phyloP scores from a whole-genome alignment of 37 sponge, comb jelly and placozoan genomes.

The Chondrilla cf. caribensis region DNA sequence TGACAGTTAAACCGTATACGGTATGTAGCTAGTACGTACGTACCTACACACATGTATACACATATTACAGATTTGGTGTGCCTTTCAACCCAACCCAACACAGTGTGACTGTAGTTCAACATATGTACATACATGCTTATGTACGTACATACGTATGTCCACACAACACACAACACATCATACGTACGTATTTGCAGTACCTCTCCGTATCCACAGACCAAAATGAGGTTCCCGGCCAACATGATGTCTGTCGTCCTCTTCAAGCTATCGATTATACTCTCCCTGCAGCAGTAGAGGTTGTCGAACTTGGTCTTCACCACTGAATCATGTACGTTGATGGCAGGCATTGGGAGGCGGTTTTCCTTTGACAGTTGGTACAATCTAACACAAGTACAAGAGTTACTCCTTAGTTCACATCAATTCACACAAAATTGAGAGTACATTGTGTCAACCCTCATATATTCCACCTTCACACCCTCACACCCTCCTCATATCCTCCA shows the following conservation, averaged over 20 bases:
- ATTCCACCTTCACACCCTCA: background rate
- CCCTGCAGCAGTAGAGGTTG: constrained; percentile 79
- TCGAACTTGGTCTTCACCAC: constrained; percentile 94
- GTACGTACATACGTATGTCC: no score
- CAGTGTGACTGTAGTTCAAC: no score
- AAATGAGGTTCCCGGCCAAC: constrained; percentile 78
- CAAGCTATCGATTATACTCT: constrained; percentile 79
- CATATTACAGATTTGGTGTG: no score
- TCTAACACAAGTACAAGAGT: constrained; percentile 26
- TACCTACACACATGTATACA: no score
- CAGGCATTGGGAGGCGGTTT: constrained; percentile 72
- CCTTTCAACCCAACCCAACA: no score
- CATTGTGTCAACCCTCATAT: background rate
- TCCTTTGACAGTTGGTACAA: constrained; percentile 85
- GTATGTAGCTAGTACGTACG: no score
- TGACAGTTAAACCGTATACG: no score
- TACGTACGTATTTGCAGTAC: no score
- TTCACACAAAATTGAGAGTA: no score
- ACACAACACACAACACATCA: no score
- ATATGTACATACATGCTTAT: no score
- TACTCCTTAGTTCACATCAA: background rate
- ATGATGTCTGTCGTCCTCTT: constrained; percentile 82
- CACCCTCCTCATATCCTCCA: background rate
- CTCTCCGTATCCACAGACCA: constrained; percentile 91
- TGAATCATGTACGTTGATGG: constrained; percentile 89